These are phyloP conservation scores for Eumeta japonica DNA, from an alignment of 1,140 invertebrate species.

Conservation along the genomic window DNA sequence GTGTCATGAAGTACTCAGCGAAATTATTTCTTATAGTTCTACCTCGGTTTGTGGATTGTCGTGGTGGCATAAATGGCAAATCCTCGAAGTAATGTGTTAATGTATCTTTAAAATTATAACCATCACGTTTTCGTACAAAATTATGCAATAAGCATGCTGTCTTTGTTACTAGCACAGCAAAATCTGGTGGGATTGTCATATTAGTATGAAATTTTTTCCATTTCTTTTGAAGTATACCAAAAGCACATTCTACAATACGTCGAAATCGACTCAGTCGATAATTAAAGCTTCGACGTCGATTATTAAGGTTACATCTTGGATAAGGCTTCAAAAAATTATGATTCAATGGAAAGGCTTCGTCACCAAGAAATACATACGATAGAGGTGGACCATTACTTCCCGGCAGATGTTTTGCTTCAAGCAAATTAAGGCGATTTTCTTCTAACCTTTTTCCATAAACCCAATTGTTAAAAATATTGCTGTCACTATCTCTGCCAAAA, in stretches of 20 bases:
- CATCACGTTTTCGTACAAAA: too few species aligned
- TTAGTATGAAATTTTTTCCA: conserved; percentile 6
- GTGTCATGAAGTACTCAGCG: too few species aligned
- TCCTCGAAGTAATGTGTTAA: conserved; percentile 1
- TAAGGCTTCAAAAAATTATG: conserved; percentile 27
- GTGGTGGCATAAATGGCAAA: too few species aligned
- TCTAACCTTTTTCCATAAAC: background rate
- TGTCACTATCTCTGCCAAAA: conserved; percentile 33
- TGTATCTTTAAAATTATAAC: conserved; percentile 4
- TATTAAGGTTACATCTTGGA: conserved; percentile 8
- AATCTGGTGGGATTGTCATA: conserved; percentile 3
- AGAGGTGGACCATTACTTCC: background rate
- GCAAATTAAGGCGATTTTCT: background rate
- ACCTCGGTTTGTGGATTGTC: too few species aligned
- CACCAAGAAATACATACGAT: conserved; percentile 32
- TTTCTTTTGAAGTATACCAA: conserved; percentile 42
- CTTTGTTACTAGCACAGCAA: conserved; percentile 4
- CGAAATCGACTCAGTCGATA: conserved; percentile 35
- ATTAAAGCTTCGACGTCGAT: conserved; percentile 31
- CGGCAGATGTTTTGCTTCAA: background rate
- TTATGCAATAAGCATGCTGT: conserved; percentile 7
- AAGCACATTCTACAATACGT: conserved; percentile 38
- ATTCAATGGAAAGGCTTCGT: conserved; percentile 44
- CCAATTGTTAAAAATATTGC: too few species aligned
- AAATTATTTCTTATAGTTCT: too few species aligned